phyloP scores from a whole-genome alignment of 92 coral and sea anemone genomes.

The Plumapathes pennacea region DNA sequence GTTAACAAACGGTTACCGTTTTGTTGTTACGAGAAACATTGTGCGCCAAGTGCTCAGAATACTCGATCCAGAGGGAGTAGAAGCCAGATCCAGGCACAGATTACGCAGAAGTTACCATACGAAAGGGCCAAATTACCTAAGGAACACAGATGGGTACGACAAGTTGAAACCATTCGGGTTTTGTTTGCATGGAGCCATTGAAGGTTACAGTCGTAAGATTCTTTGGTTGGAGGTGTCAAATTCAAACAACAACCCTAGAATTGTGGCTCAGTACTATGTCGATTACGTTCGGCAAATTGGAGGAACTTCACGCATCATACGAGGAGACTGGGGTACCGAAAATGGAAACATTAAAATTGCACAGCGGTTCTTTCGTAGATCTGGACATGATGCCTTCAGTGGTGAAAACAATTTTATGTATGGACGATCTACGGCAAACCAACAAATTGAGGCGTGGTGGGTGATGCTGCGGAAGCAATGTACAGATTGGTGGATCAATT shows the following conservation, averaged over 20 bases:
- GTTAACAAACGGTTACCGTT: neutral
- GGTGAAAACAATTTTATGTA: constrained; percentile 50
- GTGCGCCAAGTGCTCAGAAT: constrained; percentile 26
- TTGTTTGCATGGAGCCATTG: constrained; percentile 26
- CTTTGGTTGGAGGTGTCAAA: constrained; percentile 28
- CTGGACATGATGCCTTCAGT: constrained; percentile 25
- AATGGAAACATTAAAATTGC: constrained; percentile 25
- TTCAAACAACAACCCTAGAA: constrained; percentile 18
- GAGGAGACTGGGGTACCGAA: constrained; percentile 46
- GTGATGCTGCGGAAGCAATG: constrained; percentile 5
- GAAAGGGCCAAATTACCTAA: constrained; percentile 25
- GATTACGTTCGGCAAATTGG: constrained; percentile 28
- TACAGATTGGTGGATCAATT: constrained; percentile 7
- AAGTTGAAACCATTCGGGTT: constrained; percentile 39
- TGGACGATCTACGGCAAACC: constrained; percentile 21
- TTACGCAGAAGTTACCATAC: constrained; percentile 21
- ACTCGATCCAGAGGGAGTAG: constrained; percentile 40
- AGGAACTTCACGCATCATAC: constrained; percentile 31
- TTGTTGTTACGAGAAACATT: constrained; percentile 20
- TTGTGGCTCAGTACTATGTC: constrained; percentile 16
- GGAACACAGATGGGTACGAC: constrained; percentile 33
- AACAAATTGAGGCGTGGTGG: constrained; percentile 10
- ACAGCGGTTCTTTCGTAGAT: constrained; percentile 58
- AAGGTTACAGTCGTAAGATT: constrained; percentile 30
- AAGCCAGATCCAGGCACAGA: constrained; percentile 37